Evolutionary conservation across 2,888 invertebrate genomes (phyloP).

Genomic region (Anthrax anthrax): DNA sequence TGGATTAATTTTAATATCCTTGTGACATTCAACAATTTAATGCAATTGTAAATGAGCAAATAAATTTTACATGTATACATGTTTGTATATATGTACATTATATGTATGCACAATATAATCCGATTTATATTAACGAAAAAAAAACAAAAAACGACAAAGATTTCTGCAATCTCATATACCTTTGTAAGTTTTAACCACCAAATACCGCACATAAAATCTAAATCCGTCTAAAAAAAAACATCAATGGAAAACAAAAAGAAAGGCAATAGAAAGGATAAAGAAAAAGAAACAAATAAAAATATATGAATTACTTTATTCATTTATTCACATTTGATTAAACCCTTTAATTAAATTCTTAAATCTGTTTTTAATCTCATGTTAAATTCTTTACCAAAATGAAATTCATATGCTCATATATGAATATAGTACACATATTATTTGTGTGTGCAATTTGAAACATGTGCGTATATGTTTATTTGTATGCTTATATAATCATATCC

Average conservation of each 20-base stretch:
- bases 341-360: conserved; percentile 13
- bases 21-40: neutral
- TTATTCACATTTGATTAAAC: conserved; percentile 12
- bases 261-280: neutral
- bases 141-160: no score
- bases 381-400: neutral
- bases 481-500: no score
- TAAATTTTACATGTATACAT: neutral
- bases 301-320: neutral
- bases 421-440: no score
- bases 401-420: no score
- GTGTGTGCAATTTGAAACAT: neutral
- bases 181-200: no score
- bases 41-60: neutral
- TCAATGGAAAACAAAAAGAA: no score
- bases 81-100: neutral
- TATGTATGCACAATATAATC: neutral
- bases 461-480: neutral
- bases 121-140: no score
- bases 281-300: no score
- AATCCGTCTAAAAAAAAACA: no score
- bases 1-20: neutral
- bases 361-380: conserved; percentile 11
- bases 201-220: no score
- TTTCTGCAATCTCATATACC: no score